Evolutionary conservation across 2,888 invertebrate genomes (phyloP).

Genomic region (Ochropacha duplaris): DNA sequence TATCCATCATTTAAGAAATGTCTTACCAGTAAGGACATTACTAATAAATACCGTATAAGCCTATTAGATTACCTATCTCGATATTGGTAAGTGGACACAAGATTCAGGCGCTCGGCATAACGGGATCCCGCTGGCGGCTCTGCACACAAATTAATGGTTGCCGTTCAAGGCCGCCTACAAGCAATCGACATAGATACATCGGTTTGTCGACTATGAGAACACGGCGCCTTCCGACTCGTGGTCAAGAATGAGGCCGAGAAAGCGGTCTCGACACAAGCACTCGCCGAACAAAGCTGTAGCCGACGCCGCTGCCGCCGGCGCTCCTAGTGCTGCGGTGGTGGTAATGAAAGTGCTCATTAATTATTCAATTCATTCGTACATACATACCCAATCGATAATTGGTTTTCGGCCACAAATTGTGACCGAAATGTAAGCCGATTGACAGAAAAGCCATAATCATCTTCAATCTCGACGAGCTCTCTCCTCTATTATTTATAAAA

Average conservation of each 20-base stretch:
- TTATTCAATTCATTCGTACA: constrained; percentile 43
- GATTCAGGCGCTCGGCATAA: constrained; percentile 72
- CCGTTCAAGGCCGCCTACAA: constrained; percentile 81
- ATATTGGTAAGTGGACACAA: constrained; percentile 59
- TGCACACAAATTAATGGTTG: constrained; percentile 80
- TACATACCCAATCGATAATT: constrained; percentile 42
- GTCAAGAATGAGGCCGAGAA: constrained; percentile 76
- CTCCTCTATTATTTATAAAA: constrained; percentile 43
- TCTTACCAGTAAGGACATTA: not conserved
- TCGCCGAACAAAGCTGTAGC: constrained; percentile 27
- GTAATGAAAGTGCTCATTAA: constrained; percentile 35
- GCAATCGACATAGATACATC: constrained; percentile 81
- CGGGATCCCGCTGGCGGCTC: constrained; percentile 71
- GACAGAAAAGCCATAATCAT: constrained; percentile 31
- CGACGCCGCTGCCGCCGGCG: constrained; percentile 18
- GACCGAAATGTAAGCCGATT: constrained; percentile 33
- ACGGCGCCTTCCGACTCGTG: constrained; percentile 67
- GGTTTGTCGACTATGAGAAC: constrained; percentile 76
- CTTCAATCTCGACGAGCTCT: constrained; percentile 53
- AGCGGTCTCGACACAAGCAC: constrained; percentile 58
- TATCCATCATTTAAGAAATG: not conserved
- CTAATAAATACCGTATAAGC: constrained; percentile 20
- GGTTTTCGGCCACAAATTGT: constrained; percentile 36
- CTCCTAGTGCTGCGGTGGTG: constrained; percentile 20
- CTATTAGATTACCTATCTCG: constrained; percentile 42